A percentile compares a stretch with the other conserved stretches of the same genome.
phyloP scores from a whole-genome alignment of 2,888 invertebrate species.

The Lithophane leautieri region DNA sequence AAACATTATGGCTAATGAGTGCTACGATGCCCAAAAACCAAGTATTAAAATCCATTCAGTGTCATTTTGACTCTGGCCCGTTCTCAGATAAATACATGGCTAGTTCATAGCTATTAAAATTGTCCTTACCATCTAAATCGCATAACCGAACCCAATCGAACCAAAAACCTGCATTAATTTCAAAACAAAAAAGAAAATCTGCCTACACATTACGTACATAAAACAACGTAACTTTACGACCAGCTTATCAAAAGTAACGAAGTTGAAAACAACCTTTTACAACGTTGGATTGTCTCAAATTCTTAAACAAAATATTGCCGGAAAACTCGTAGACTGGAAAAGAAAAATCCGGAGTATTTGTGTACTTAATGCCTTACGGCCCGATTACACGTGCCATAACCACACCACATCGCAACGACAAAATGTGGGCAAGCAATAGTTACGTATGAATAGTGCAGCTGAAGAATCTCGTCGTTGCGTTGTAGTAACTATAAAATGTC shows the following conservation, averaged over 20 bases:
- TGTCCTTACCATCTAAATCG: background rate
- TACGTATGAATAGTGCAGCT: background rate
- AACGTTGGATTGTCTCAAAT: constrained; percentile 25
- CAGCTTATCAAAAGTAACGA: constrained; percentile 5
- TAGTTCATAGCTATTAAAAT: background rate
- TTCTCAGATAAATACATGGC: background rate
- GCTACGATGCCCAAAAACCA: constrained; percentile 2
- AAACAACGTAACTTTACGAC: background rate
- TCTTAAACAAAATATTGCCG: constrained; percentile 42
- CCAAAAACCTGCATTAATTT: background rate
- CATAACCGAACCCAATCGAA: background rate
- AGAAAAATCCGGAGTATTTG: constrained; percentile 43
- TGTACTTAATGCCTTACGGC: constrained; percentile 46
- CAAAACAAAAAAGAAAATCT: background rate
- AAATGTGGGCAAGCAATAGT: background rate
- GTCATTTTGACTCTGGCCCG: constrained; percentile 10
- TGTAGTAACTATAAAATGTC: background rate
- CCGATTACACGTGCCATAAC: background rate
- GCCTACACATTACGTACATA: background rate
- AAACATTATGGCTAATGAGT: constrained; percentile 24
- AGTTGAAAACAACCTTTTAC: constrained; percentile 37
- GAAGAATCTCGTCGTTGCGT: background rate
- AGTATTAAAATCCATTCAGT: constrained; percentile 20
- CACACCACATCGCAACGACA: background rate
- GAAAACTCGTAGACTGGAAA: constrained; percentile 7